Conservation (phyloP, 1,140 invertebrate genomes). For the Chionoecetes opilio region DNA sequence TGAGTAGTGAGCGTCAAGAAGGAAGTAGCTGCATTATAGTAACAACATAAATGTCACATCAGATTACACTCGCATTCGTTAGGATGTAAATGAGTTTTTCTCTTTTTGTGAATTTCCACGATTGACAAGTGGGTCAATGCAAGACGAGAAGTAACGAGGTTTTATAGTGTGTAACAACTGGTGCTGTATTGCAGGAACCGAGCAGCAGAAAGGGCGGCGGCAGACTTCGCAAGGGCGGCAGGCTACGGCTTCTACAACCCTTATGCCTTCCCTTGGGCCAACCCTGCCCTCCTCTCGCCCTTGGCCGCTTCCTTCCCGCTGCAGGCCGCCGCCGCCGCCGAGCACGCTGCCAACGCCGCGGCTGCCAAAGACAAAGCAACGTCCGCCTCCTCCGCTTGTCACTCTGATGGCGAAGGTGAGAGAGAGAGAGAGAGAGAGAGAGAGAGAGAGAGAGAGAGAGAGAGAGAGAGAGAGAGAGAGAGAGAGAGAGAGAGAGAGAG, state of each 20-base stretch:
- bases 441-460: conserved; percentile 44
- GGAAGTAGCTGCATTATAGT: no score
- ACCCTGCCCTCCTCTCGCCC: conserved; percentile 79
- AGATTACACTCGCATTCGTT: no score
- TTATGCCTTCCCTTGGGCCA: conserved; percentile 83
- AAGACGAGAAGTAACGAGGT: not conserved
- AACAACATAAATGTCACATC: no score
- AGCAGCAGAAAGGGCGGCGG: conserved; percentile 95
- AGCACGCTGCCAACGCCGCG: not conserved
- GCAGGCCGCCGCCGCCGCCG: conserved; percentile 64
- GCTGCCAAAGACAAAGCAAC: conserved; percentile 55
- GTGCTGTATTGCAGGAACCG: conserved; percentile 87
- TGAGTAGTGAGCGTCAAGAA: no score
- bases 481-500: conserved; percentile 43
- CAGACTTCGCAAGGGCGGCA: conserved; percentile 95
- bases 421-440: not conserved
- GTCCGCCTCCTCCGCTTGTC: conserved; percentile 46
- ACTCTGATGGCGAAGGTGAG: conserved; percentile 76
- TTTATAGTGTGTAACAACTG: not conserved
- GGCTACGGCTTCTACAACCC: conserved; percentile 92
- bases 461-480: conserved; percentile 53
- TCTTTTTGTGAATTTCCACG: no score
- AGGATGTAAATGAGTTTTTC: no score
- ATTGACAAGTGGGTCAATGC: not conserved
- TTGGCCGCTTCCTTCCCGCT: conserved; percentile 74